Conservation (phyloP, 2,113 vertebrate species). For the Charadrius vociferus region DNA sequence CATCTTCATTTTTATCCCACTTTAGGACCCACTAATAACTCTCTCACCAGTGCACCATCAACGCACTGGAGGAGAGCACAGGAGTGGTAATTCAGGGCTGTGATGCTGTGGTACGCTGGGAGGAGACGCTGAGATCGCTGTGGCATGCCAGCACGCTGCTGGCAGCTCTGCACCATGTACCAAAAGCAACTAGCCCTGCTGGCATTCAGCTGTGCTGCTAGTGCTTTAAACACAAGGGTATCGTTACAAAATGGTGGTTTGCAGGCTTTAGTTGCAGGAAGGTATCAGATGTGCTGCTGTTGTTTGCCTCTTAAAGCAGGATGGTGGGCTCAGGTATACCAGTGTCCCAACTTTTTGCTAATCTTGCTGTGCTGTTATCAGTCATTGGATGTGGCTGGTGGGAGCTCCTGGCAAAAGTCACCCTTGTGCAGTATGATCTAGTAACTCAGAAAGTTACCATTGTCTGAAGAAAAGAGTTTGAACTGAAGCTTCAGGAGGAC, state of each 20-base stretch:
- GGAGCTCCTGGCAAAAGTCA: not conserved
- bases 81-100: not conserved
- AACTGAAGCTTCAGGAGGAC: not conserved
- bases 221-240: not conserved
- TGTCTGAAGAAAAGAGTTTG: not conserved
- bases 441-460: not conserved
- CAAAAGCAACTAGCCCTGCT: not conserved
- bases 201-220: not conserved
- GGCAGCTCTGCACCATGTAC: not conserved
- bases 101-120: not conserved
- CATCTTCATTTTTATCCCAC: not conserved
- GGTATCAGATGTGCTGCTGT: not conserved
- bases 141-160: not conserved
- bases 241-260: not conserved
- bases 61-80: not conserved
- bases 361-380: not conserved
- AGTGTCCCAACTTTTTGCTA: not conserved
- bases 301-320: not conserved
- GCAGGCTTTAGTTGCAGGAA: not conserved
- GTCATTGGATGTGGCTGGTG: not conserved
- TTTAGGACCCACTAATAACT: not conserved
- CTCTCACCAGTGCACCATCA: not conserved
- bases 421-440: not conserved
- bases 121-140: not conserved
- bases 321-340: not conserved